A percentile compares a stretch with the other conserved stretches of the same genome.
These are phyloP conservation scores for Pipistrellus pipistrellus DNA, from an alignment of 2,797 vertebrate species.

Conservation along the genomic window DNA sequence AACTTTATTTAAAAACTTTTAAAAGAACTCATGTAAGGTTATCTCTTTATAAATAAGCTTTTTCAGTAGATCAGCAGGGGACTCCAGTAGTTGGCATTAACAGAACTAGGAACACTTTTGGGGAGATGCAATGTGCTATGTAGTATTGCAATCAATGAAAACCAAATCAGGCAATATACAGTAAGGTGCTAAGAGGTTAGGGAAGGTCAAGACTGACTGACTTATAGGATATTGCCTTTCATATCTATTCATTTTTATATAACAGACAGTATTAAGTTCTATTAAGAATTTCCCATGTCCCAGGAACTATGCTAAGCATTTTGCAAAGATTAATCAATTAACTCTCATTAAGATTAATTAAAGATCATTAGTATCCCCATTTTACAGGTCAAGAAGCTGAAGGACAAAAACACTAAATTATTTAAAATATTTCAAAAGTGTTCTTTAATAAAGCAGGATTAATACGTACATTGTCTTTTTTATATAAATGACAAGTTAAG, in stretches of 20 bases:
- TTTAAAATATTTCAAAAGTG: constrained; percentile 39
- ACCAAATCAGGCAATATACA: neutral
- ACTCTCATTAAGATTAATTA: constrained; percentile 27
- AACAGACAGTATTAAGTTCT: neutral
- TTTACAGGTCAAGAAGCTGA: neutral
- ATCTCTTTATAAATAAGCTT: constrained; percentile 21
- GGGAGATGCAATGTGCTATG: neutral
- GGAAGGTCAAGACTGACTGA: neutral
- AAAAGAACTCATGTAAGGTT: neutral
- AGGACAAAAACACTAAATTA: neutral
- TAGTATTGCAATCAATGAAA: constrained; percentile 54
- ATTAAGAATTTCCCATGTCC: neutral
- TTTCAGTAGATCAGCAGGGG: neutral
- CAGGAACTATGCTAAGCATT: constrained; percentile 27
- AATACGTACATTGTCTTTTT: constrained; percentile 22
- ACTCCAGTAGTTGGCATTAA: neutral
- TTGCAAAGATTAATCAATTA: constrained; percentile 24
- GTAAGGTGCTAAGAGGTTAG: neutral
- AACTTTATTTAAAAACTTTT: constrained; percentile 34
- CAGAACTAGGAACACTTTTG: constrained; percentile 1
- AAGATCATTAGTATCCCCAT: neutral
- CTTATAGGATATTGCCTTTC: neutral
- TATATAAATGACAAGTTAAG: neutral
- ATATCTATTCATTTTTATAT: constrained; percentile 13
- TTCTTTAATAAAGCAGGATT: neutral